phyloP scores from a whole-genome alignment of 1,140 invertebrate species.

The Lordiphosa collinella region DNA sequence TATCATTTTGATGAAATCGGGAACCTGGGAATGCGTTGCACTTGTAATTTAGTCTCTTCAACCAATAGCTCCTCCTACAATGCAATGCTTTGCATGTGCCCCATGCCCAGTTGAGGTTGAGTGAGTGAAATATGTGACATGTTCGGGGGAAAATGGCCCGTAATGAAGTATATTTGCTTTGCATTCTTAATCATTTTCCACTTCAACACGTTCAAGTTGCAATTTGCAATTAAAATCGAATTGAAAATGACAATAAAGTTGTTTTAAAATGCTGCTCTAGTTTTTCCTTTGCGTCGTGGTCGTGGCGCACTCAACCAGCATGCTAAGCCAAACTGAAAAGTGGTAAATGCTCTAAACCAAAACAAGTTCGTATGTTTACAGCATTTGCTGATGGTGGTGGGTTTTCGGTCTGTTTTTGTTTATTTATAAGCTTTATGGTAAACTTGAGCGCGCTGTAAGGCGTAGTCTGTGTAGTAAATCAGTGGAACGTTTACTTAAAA shows the following conservation, averaged over 20 bases:
- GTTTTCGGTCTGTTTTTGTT: slow-evolving; percentile 20
- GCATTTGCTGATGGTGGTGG: slow-evolving; percentile 15
- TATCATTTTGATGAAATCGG: slow-evolving; percentile 77
- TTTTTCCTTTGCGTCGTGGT: slow-evolving; percentile 34
- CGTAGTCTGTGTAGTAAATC: slow-evolving; percentile 38
- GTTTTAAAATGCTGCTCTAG: slow-evolving; percentile 45
- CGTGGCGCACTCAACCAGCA: slow-evolving; percentile 35
- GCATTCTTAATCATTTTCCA: slow-evolving; percentile 57
- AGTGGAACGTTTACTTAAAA: slow-evolving; percentile 27
- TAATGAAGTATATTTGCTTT: slow-evolving; percentile 70
- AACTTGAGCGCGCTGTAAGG: slow-evolving; percentile 47
- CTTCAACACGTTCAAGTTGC: slow-evolving; percentile 21
- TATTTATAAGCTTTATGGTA: slow-evolving; percentile 63
- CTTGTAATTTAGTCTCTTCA: slow-evolving; percentile 44
- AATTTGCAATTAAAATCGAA: slow-evolving; percentile 77
- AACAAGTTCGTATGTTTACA: slow-evolving; percentile 57
- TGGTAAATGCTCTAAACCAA: slow-evolving; percentile 41
- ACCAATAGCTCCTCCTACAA: slow-evolving; percentile 32
- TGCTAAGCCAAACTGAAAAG: slow-evolving; percentile 39
- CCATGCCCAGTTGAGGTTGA: slow-evolving; percentile 18
- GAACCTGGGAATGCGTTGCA: slow-evolving; percentile 72
- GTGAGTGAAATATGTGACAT: slow-evolving; percentile 66
- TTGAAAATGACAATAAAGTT: slow-evolving; percentile 67
- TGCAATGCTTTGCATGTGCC: slow-evolving; percentile 50
- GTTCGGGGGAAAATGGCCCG: slow-evolving; percentile 55